Conservation (phyloP, 64 coral and sea anemone genomes). For the Pocillopora damicornis region DNA sequence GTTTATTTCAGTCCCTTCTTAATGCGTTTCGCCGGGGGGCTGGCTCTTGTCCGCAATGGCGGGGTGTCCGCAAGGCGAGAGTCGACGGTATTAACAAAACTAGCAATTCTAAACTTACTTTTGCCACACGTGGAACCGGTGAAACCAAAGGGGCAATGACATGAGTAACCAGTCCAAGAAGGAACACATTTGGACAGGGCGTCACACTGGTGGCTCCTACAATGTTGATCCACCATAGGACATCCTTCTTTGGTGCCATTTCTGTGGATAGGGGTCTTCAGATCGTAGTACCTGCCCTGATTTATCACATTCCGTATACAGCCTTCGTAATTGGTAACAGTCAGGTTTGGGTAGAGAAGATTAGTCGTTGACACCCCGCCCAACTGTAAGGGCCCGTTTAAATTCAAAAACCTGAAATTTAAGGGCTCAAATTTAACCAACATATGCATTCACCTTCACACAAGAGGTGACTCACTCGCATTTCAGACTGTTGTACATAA, state of each 20-base stretch:
- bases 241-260: constrained; percentile 70
- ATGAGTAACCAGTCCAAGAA: constrained; percentile 66
- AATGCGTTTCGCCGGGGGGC: no score
- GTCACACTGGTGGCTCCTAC: constrained; percentile 51
- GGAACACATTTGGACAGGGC: constrained; percentile 59
- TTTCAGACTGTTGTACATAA: no score
- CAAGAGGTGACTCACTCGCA: no score
- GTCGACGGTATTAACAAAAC: no score
- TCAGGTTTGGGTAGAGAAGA: constrained; percentile 61
- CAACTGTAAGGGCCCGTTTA: constrained; percentile 74
- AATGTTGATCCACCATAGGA: constrained; percentile 86
- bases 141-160: constrained; percentile 48
- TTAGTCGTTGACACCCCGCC: constrained; percentile 63
- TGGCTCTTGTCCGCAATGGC: no score
- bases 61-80: no score
- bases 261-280: constrained; percentile 35
- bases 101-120: constrained; percentile 15
- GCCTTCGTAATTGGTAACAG: constrained; percentile 61
- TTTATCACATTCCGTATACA: constrained; percentile 91
- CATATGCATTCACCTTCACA: no score
- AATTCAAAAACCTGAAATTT: constrained; percentile 61
- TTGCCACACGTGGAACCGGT: constrained; percentile 26
- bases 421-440: neutral
- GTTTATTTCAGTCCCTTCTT: no score
- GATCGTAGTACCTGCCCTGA: constrained; percentile 55